Percentiles rank a stretch among this genome's conserved stretches.
Conservation (phyloP, 2,888 invertebrate species). For the Galerucella pusilla region DNA sequence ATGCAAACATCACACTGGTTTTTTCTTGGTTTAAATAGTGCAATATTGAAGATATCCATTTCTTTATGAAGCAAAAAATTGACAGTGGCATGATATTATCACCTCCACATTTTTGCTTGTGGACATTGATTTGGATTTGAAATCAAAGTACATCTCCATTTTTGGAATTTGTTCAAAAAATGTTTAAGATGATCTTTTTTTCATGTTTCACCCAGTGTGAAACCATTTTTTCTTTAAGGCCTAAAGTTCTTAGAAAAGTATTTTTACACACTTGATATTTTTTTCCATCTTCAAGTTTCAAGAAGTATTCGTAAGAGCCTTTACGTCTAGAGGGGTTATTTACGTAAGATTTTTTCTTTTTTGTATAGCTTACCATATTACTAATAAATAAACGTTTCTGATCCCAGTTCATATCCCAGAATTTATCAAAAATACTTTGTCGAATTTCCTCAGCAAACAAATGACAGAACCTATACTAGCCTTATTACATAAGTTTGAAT, state of each 20-base stretch:
- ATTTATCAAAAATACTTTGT: conserved; percentile 25
- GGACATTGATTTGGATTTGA: background rate
- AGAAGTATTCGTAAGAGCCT: too few relatives aligned
- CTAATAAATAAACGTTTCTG: conserved; percentile 21
- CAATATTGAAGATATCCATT: conserved; percentile 32
- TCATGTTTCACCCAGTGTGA: too few relatives aligned
- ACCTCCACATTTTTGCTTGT: conserved; percentile 1
- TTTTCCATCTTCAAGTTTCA: too few relatives aligned
- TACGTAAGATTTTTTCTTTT: conserved; percentile 3
- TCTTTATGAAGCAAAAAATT: conserved; percentile 17
- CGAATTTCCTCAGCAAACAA: conserved; percentile 28
- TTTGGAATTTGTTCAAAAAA: too few relatives aligned
- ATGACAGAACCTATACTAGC: conserved; percentile 19
- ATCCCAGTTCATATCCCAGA: conserved; percentile 31
- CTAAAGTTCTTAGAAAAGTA: too few relatives aligned
- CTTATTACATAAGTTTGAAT: conserved; percentile 36
- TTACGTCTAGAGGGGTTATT: too few relatives aligned
- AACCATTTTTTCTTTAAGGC: too few relatives aligned
- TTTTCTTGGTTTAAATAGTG: conserved; percentile 31
- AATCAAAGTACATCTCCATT: too few relatives aligned
- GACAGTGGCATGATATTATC: too few relatives aligned
- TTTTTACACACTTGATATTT: too few relatives aligned
- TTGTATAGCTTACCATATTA: conserved; percentile 20
- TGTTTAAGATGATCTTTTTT: too few relatives aligned
- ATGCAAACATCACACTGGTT: conserved; percentile 31